A percentile compares a stretch with the other conserved stretches of the same genome.
Evolutionary conservation across 2,888 invertebrate species (phyloP).

Genomic region (Polyommatus iphigenia): DNA sequence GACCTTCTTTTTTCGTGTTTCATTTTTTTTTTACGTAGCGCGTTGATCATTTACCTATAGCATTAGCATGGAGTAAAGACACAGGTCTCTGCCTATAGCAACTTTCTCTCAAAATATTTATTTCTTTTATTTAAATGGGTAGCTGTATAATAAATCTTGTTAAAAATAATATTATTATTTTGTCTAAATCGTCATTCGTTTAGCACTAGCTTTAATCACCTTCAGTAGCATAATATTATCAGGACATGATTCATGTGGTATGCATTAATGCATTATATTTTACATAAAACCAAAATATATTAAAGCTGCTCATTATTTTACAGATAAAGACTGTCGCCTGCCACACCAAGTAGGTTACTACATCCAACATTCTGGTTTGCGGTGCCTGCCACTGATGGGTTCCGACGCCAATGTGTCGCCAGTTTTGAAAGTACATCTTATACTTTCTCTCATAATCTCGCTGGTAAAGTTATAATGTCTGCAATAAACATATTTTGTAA

Average conservation of each 20-base stretch:
- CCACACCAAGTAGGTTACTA: constrained; percentile 83
- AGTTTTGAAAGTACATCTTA: constrained; percentile 45
- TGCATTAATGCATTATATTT: not conserved
- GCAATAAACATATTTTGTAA: constrained; percentile 37
- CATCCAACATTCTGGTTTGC: constrained; percentile 69
- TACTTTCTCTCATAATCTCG: constrained; percentile 48
- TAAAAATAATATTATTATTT: too few relatives aligned
- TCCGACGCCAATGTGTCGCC: constrained; percentile 44
- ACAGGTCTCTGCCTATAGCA: too few relatives aligned
- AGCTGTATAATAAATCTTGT: too few relatives aligned
- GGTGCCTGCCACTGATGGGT: constrained; percentile 66
- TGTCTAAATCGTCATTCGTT: too few relatives aligned
- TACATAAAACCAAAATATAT: not conserved
- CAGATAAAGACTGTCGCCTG: constrained; percentile 84
- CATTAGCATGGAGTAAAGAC: too few relatives aligned
- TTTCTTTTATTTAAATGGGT: constrained; percentile 4
- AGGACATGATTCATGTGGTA: too few relatives aligned
- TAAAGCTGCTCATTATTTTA: not conserved
- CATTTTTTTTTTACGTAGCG: too few relatives aligned
- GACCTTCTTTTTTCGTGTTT: too few relatives aligned
- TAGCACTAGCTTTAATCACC: too few relatives aligned
- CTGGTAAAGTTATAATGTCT: constrained; percentile 39
- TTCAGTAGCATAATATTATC: too few relatives aligned
- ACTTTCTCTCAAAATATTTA: constrained; percentile 20
- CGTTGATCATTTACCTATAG: too few relatives aligned